Evolutionary conservation across 37 sponge, comb jelly and placozoan species (phyloP), one percentile per base, ranked within the genome.

Genomic region (Agelas oroides): DNA sequence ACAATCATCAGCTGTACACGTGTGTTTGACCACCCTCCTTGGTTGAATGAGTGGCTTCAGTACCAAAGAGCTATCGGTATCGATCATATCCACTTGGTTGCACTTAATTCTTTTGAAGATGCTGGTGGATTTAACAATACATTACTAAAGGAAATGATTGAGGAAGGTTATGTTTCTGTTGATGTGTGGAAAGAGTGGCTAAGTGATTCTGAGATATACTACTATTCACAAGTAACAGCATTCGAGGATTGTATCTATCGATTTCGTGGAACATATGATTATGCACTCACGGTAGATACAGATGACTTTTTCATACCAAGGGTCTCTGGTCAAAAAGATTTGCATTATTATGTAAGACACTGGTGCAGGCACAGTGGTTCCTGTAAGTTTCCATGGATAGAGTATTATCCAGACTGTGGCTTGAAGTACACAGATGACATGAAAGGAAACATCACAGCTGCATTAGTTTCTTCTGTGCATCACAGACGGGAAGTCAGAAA

Each of bases 181-280:
- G 53, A 8, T 55, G 55, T 74, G 57, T 74, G 75, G 75, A 54
- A 74, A 54, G 75, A 74, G 12, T 55, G 55, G 57, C 27, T 53
- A 36, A 27, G 2, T 6, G 2, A 24, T n/a, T 17, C 16, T 27
- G 57, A 74, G 33, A 25, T 53, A 31, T 74, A 74, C 31, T 38
- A 30, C 31, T 32, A 56, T 41, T 53, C 75, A 23, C 23, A 20
- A 21, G 54, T 54, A 36, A 12, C 54, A 19, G 30, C 23, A 74
- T 32, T 54, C 12, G 21, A 53, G 14, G 75, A 74, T 28, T 74
- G 75, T 41, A 21, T 74, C 15, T 74, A 74, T 14, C 56, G 57
- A 30, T 74, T 39, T 41, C 75, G 75, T n/a, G 75, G 75, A 15
- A 74, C 75, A 41, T 74, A 74, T 13, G 75, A 74, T 13, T 74